Evolutionary conservation across 1,140 invertebrate species (phyloP), one percentile per base, ranked within the genome.

Genomic region (Zaprionus tsacasi): DNA sequence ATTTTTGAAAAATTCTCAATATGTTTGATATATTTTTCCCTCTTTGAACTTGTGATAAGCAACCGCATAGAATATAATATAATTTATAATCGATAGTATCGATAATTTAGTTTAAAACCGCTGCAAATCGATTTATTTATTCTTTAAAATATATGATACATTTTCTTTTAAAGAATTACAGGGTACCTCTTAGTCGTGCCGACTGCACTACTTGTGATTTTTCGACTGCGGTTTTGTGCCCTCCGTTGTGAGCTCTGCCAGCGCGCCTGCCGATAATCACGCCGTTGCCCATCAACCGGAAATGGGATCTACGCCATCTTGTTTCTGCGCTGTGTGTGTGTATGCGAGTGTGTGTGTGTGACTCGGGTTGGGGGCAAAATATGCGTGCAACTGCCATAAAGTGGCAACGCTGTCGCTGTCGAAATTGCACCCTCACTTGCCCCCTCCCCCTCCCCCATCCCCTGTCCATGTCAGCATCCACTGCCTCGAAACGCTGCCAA

Each of bases 301-400:
- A 87, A 87, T 72, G 83, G 83, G 77, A 74, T 70, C 83, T 69
- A 67, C 85, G 82, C 82, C 82, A 87, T 87, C 82, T 86, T 86
- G 76, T 87, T 80, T 86, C 82, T 81, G 60, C 6, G 17, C 52
- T 48, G 21, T 58, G 52, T 45, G 63, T 50, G 36, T 54, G 63
- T 50, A 27, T 54, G 36, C 40, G 54, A 40, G 54, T 40, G 67
- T 15, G 55, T 59, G 57, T 60, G 61, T 21, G 17, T 21, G 17
- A 25, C 45, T 25, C 27, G 45, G 15, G 45, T 25, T 12, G 45
- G 2, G 11, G 17, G 7, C 72, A 64, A 87, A 87, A 87, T 87
- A 82, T 88, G 83, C 83, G 83, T 87, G 83, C 80, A 64, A 83
- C 72, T 82, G 83, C 83, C 85, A 82, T 81, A 85, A 85, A 85